Evolutionary conservation across 2,888 invertebrate genomes (phyloP), one percentile per base, ranked within the genome.

Genomic region (Eilema caniola): DNA sequence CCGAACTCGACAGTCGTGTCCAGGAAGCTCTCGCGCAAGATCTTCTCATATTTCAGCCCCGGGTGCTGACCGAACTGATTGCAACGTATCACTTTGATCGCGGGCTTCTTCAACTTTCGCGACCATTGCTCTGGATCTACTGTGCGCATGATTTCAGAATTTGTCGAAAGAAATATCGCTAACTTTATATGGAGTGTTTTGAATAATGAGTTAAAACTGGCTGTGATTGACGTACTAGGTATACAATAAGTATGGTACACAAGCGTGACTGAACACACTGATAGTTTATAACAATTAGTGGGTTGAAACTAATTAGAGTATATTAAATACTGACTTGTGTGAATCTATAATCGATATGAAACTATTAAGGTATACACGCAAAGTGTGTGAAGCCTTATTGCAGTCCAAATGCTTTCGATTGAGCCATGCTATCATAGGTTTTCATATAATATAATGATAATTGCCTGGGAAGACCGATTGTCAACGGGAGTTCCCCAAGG

Each of bases 41-140:
- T 61, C 3, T 56, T 66, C 64, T 82, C 82, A 31, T 78, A 57
- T 0, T 63, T 70, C 25, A n/a, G 3, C 10, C 16, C 24, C 14
- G 68, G 41, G 33, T 69, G 69, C 60, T 79, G 76, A 20, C 83
- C 83, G 57, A 80, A 79, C 33, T 63, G 65, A 62, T 62, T 47
- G 8, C 23, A 33, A 12, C 60, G 71, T 4, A 70, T 41, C 66
- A 33, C 24, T 53, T 68, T 59, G 12, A 73, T 41, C 10, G 3
- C 23, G 0, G 47, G 62, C 25, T 64, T 62, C 25, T 74, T 76
- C 8, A 67, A 1, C 25, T 65, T 74, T 5, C 53, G 70, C 12
- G 59, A 71, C 82, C 82, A 82, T 7, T 72, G 23, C 68, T 73
- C 78, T 0, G 83, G 83, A 62, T 82, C 81, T 28, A 82, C 75